Evolutionary conservation across 2,797 vertebrate species (phyloP).

Genomic region (Cephalopachus bancanus): DNA sequence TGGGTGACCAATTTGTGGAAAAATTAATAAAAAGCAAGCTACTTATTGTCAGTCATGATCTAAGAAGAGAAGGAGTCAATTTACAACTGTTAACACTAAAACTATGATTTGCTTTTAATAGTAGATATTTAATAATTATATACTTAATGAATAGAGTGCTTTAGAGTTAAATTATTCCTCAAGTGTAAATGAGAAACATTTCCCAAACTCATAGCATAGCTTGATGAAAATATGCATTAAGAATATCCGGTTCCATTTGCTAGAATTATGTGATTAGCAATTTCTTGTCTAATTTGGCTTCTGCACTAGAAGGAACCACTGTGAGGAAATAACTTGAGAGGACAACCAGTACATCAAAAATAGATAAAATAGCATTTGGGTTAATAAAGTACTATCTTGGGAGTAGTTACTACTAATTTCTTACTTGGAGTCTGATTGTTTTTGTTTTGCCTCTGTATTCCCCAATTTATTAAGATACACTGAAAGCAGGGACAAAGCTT

Average conservation of each 20-base stretch:
- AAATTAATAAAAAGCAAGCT: not conserved
- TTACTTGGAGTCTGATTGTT: not conserved
- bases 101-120: not conserved
- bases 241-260: not conserved
- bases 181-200: not conserved
- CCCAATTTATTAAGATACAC: not conserved
- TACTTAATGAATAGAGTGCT: not conserved
- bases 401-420: slow-evolving; percentile 34
- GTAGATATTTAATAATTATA: not conserved
- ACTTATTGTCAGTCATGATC: not conserved
- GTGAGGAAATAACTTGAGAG: slow-evolving; percentile 6
- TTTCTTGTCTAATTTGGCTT: slow-evolving; percentile 42
- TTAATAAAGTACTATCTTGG: slow-evolving; percentile 31
- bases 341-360: slow-evolving; percentile 40
- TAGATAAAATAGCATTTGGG: not conserved
- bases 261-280: slow-evolving; percentile 20
- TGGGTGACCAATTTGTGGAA: not conserved
- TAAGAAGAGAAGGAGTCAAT: not conserved
- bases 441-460: not conserved
- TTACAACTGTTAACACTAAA: not conserved
- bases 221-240: not conserved
- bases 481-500: not conserved
- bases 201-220: not conserved
- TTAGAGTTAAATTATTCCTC: slow-evolving; percentile 7
- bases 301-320: slow-evolving; percentile 10